Base-by-base conservation (phyloP, 2,797 vertebrate species). In the Margarornis squamiger region DNA sequence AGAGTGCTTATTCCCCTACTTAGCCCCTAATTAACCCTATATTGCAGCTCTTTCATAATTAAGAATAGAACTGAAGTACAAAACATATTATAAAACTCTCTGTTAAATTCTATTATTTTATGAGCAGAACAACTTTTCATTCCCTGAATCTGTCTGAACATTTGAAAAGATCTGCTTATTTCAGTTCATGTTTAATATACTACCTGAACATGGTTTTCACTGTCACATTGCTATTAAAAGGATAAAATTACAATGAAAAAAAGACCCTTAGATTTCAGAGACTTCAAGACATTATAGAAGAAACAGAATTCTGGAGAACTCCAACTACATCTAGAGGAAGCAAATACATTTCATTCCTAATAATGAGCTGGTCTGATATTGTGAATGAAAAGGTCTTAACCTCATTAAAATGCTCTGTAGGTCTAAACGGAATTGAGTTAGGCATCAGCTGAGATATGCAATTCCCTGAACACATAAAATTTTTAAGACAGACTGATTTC, bases 321-420 rank as follows among this genome's bases (percentile, higher is more conserved):
- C 78, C 86, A 67, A 90, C 81, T 95, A 92, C 67, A 89, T 80
- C 75, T 92, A 86, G 82, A 58, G 81, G 87, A 91, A 95, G 46
- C 20, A 88, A 92, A 94, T 70, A 79, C 51, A 81, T 66, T 95
- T 86, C n/a, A 70, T 84, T 88, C 39, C 59, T 70, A 90, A 76
- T 90, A 91, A 94, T 32, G 49, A 95, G 58, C 14, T 12, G 10
- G 52, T 79, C 72, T 93, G 75, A 71, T 78, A 90, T 27, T 32
- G 7, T 70, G 82, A 96, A 92, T 94, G 63, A 77, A 90, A 87
- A 92, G 85, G 92, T 95, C 92, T 90, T 87, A 93, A 96, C 71
- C 85, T 93, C 90, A 96, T 96, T 97, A 95, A 94, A 95, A 86
- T 86, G 52, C 71, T 94, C 55, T 49, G 63, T 74, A 93, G 55